Evolutionary conservation across 2,888 invertebrate species (phyloP), one percentile per base, ranked within the genome.

Genomic region (Linyphia triangularis): DNA sequence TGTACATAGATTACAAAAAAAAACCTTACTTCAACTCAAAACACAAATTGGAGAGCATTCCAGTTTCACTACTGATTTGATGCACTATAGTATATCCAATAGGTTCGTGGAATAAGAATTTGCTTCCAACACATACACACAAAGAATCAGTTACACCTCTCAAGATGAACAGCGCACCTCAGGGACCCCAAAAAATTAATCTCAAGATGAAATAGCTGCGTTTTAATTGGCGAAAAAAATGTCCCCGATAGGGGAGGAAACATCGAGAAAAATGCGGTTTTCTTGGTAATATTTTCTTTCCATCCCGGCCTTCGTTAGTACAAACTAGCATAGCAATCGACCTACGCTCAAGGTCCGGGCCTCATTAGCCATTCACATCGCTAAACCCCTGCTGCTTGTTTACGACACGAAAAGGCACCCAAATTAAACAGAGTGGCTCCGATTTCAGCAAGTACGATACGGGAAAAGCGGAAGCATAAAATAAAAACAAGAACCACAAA

Each of bases 291-390:
- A 28, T 22, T 72, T 61, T 70, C 43, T 78, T 67, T 78, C 85
- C 70, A 77, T 59, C 75, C 70, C 79, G 73, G 69, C 86, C 86
- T 88, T 88, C 86, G 67, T 73, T 81, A 75, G 26, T 7, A 26
- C 57, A 51, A 73, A 63, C 43, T 33, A n/a, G 75, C 81, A 88
- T 88, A 81, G 86, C 81, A 79, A 51, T 88, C 86, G 85, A 79
- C 85, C 86, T 88, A 88, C 86, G 86, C 86, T 88, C 79, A 81
- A 88, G 79, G 86, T 59, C 81, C 73, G 16, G 28, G 51, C 72
- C 73, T 88, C 81, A 88, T 88, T 88, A 73, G n/a, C 30, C 70
- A 85, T 85, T 61, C 85, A 73, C 63, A 16, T 43, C 51, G 28
- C 63, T 26, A 51, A 73, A 43, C 81, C 75, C 86, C 86, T 67